Percentiles rank a stretch among this genome's conserved stretches.
Conservation (phyloP, 2,888 invertebrate genomes). For the Tridacna gigas region DNA sequence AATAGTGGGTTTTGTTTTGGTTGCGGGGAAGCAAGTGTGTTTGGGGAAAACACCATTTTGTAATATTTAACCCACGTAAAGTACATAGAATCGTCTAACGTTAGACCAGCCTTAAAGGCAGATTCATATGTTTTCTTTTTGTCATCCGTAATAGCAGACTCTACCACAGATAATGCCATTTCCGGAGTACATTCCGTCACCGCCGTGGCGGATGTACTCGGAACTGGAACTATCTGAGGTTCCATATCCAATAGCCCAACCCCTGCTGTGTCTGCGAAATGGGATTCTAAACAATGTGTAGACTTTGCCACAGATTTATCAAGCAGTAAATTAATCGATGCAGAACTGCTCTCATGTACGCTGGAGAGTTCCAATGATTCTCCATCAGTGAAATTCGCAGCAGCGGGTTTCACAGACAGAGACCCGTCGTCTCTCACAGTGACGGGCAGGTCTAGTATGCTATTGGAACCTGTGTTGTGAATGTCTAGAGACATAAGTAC, state of each 20-base stretch:
- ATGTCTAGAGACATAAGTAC: neutral
- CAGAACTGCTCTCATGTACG: too few relatives aligned
- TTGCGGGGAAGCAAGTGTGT: too few relatives aligned
- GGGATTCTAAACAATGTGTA: neutral
- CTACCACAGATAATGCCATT: slow-evolving; percentile 26
- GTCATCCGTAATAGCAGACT: slow-evolving; percentile 6
- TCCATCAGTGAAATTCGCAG: neutral
- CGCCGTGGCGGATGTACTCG: neutral
- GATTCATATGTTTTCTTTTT: neutral
- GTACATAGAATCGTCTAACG: neutral
- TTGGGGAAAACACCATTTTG: neutral
- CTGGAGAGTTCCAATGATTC: neutral
- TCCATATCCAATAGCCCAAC: neutral
- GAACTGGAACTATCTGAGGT: slow-evolving; percentile 1
- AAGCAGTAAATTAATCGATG: neutral
- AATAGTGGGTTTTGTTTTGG: neutral
- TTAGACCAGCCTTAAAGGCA: neutral
- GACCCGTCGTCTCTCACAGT: neutral
- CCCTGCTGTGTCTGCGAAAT: neutral
- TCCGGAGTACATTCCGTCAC: slow-evolving; percentile 32
- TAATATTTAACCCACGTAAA: neutral
- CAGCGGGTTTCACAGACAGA: neutral
- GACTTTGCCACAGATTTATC: neutral
- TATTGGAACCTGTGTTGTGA: neutral
- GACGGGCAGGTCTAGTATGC: neutral